Base-by-base conservation (phyloP, 2,888 invertebrate species). In the Quadroppia sp. region DNA sequence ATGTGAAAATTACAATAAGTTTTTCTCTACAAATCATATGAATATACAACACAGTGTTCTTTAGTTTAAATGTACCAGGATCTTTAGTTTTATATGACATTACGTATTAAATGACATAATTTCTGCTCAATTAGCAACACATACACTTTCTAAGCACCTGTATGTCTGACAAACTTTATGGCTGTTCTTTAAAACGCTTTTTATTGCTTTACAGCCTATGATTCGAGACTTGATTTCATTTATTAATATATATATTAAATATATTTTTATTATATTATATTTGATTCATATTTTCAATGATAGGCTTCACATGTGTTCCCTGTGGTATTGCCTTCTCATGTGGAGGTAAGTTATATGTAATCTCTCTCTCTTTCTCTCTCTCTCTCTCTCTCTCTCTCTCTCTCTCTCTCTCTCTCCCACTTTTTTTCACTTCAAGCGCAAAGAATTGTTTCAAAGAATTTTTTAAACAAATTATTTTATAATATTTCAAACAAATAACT, bases 321-420 rank as follows among this genome's bases (percentile, higher is more conserved):
- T 50, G 50, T 50, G 50, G 50, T 50, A 50, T 50, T 20, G 50
- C 50, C 50, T 50, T 50, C 50, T 50, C 50, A 17, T 50, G 50
- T 50, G 20, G 20, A 50, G 50, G 50, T 50, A 50, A 50, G 45
- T 11, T 50, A 7, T 50, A n/a, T 50, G 50, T 50, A 50, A 50
- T 50, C n/a, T 50, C n/a, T n/a, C 45, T 48, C 45, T 48, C 45
- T 48, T 17, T 48, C 45, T 50, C 50, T 50, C 42, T 71, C 48
- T 53, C 30, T 53, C 71, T 53, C 48, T 45, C 70, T 64, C 36
- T 40, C 36, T 64, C 64, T 40, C 64, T 40, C 36, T 64, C 40
- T 64, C 48, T 64, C 64, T 64, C 40, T 40, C 40, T 64, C 64
- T 64, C 40, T n/a, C 36, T 61, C 40, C 40, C 6, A 40, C 20